A percentile compares a stretch with the other conserved stretches of the same genome.
Conservation (phyloP, 2,797 vertebrate genomes). For the Picus viridis region DNA sequence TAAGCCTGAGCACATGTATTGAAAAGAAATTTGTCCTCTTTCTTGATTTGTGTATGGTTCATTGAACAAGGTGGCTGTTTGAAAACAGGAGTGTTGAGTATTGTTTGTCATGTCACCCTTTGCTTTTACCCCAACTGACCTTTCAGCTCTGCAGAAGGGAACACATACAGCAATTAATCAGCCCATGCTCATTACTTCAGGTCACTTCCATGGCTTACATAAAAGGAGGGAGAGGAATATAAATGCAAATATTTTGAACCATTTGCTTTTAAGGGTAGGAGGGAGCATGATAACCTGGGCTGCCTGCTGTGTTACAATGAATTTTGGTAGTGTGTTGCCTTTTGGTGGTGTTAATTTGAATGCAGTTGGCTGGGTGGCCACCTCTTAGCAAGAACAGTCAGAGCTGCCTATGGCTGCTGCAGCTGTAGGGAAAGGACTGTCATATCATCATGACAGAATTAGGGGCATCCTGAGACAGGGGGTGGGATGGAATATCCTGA, state of each 20-base stretch:
- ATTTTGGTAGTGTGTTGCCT: background rate
- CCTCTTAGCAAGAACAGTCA: background rate
- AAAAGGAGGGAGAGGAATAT: conserved; percentile 13
- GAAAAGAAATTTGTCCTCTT: conserved; percentile 62
- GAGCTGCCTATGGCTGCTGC: background rate
- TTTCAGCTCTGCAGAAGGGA: conserved; percentile 33
- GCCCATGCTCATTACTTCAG: conserved; percentile 29
- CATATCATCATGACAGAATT: background rate
- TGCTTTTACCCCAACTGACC: conserved; percentile 31
- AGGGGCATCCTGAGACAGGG: background rate
- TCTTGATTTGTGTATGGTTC: conserved; percentile 69
- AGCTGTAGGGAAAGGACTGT: background rate
- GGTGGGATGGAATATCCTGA: background rate
- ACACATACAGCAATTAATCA: conserved; percentile 35
- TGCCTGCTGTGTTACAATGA: conserved; percentile 16
- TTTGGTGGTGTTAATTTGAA: background rate
- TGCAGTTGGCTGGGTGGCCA: background rate
- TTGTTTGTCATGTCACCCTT: conserved; percentile 3
- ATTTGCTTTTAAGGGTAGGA: conserved; percentile 18
- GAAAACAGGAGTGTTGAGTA: conserved; percentile 33
- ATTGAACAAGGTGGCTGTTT: conserved; percentile 69
- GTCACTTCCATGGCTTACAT: conserved; percentile 22
- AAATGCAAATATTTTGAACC: conserved; percentile 53
- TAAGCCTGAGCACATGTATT: conserved; percentile 58
- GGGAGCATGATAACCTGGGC: background rate